phyloP scores from a whole-genome alignment of 2,797 vertebrate genomes.

The Chelonia mydas region DNA sequence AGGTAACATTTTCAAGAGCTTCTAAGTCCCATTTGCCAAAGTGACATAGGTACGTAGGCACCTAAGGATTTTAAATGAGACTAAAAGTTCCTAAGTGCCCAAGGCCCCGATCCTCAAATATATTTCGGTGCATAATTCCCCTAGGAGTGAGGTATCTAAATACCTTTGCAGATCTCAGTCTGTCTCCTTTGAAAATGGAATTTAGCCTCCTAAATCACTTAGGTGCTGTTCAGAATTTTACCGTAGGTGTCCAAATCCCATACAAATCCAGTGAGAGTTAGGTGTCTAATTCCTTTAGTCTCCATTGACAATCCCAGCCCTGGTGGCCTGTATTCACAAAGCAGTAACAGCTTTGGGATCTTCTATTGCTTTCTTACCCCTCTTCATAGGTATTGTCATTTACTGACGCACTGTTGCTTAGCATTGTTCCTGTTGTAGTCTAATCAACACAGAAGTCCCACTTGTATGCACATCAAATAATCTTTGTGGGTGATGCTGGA shows the following conservation, averaged over 20 bases:
- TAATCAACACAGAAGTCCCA: not conserved
- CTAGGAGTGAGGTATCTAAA: not conserved
- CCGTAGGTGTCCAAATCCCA: not conserved
- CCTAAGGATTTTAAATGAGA: slow-evolving; percentile 11
- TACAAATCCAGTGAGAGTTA: not conserved
- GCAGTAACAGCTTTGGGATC: not conserved
- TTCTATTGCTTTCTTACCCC: not conserved
- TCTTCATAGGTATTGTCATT: not conserved
- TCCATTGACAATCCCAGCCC: not conserved
- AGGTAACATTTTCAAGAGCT: slow-evolving; percentile 33
- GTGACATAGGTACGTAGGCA: not conserved
- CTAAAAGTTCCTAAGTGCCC: not conserved
- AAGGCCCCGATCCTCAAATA: not conserved
- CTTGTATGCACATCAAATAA: not conserved
- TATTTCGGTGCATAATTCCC: not conserved
- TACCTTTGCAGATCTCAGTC: not conserved
- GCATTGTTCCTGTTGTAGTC: not conserved
- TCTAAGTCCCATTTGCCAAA: slow-evolving; percentile 31
- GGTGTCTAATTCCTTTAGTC: not conserved
- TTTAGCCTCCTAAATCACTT: not conserved
- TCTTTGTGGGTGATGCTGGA: not conserved
- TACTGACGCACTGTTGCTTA: not conserved
- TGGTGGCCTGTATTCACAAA: not conserved
- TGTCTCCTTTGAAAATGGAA: not conserved
- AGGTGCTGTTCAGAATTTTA: not conserved